Conservation (phyloP, 2,888 invertebrate genomes). For the Synanthedon vespiformis region DNA sequence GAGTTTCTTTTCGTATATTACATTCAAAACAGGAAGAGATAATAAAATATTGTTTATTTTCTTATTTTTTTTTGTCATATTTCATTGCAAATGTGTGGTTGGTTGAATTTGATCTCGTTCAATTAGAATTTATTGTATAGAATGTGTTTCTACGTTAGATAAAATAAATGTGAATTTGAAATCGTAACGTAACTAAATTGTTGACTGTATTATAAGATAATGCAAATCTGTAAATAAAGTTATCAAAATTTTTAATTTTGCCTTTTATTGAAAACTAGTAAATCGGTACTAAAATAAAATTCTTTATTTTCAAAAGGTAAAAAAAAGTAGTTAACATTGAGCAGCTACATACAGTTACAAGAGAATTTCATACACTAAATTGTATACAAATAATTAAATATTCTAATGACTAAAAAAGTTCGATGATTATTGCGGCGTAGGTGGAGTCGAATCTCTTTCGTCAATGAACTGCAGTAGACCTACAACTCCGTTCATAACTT, state of each 20-base stretch:
- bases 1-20: too few relatives aligned
- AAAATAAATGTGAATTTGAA: conserved; percentile 61
- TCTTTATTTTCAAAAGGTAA: too few relatives aligned
- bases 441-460: conserved; percentile 6
- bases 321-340: too few relatives aligned
- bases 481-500: conserved; percentile 34
- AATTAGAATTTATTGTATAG: conserved; percentile 49
- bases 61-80: too few relatives aligned
- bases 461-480: conserved; percentile 47
- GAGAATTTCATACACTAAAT: background rate
- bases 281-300: too few relatives aligned
- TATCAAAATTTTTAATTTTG: conserved; percentile 47
- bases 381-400: background rate
- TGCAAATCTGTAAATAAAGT: conserved; percentile 69
- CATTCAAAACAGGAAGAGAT: too few relatives aligned
- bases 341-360: background rate
- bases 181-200: conserved; percentile 57
- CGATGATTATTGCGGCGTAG: too few relatives aligned
- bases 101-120: conserved; percentile 32
- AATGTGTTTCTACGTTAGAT: conserved; percentile 58
- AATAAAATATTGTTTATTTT: too few relatives aligned
- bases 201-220: conserved; percentile 69
- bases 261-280: too few relatives aligned
- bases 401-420: too few relatives aligned
- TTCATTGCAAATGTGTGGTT: background rate